Evolutionary conservation across 2,113 vertebrate genomes (phyloP).

Genomic region (Ageneiosus marmoratus): DNA sequence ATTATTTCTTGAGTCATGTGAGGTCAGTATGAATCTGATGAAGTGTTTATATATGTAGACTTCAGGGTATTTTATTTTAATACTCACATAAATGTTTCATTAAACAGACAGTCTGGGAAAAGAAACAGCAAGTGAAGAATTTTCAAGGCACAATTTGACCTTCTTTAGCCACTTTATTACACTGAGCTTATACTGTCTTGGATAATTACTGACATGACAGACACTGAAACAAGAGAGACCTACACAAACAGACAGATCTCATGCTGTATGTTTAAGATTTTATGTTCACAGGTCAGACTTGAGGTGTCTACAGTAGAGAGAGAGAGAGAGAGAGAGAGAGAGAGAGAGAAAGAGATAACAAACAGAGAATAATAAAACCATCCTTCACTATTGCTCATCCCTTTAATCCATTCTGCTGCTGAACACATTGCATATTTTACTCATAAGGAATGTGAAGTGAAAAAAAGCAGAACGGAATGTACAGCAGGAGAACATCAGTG

Average conservation of each 20-base stretch:
- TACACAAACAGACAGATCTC: background rate
- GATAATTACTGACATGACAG: background rate
- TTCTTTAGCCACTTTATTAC: background rate
- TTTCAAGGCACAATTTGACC: background rate
- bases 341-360: background rate
- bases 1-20: background rate
- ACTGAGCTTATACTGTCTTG: background rate
- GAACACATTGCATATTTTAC: background rate
- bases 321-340: background rate
- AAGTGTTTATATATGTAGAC: background rate
- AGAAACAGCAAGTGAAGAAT: background rate
- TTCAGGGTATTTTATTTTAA: background rate
- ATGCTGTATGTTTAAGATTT: background rate
- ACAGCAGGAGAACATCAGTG: background rate
- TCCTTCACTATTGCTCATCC: background rate
- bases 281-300: background rate
- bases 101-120: background rate
- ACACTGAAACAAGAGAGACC: background rate
- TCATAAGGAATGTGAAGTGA: background rate
- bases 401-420: background rate
- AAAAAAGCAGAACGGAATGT: background rate
- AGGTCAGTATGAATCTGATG: background rate
- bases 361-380: background rate
- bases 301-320: background rate
- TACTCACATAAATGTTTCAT: background rate